Conservation (phyloP, 2,888 invertebrate species). For the Parthenolecanium corni region DNA sequence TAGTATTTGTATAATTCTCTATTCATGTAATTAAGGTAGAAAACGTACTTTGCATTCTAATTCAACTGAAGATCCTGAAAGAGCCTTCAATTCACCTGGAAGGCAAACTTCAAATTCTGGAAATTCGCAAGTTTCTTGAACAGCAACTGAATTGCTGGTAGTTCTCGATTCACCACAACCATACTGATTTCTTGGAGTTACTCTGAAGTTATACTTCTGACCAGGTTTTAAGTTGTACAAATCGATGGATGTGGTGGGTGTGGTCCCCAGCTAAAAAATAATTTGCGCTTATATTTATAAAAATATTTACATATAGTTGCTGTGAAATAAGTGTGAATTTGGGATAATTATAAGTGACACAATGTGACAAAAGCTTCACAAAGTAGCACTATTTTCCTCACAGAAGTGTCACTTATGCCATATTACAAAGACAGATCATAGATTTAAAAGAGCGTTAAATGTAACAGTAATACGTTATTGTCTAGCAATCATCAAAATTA, state of each 20-base stretch:
- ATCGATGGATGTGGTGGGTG: slow-evolving; percentile 67
- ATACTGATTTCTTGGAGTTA: slow-evolving; percentile 77
- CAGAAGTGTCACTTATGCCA: no score
- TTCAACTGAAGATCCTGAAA: slow-evolving; percentile 52
- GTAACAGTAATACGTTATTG: no score
- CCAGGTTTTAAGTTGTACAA: slow-evolving; percentile 70
- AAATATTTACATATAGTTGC: background rate
- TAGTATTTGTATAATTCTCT: no score
- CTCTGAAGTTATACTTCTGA: slow-evolving; percentile 71
- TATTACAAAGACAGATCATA: no score
- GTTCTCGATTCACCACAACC: slow-evolving; percentile 76
- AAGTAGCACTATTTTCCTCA: no score
- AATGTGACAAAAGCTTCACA: no score
- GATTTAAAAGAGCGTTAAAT: no score
- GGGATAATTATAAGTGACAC: no score
- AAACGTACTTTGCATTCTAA: slow-evolving; percentile 59
- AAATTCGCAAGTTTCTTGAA: slow-evolving; percentile 55
- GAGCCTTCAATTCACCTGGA: slow-evolving; percentile 65
- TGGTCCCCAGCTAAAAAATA: slow-evolving; percentile 51
- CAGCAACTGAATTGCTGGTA: slow-evolving; percentile 50
- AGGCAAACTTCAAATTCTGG: slow-evolving; percentile 67
- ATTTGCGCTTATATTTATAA: background rate
- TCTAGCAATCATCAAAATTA: background rate
- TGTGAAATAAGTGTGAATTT: background rate
- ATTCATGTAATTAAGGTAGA: no score